These are phyloP conservation scores for Drosophila fungiperda DNA, from an alignment of 2,888 invertebrate genomes.

Conservation along the genomic window DNA sequence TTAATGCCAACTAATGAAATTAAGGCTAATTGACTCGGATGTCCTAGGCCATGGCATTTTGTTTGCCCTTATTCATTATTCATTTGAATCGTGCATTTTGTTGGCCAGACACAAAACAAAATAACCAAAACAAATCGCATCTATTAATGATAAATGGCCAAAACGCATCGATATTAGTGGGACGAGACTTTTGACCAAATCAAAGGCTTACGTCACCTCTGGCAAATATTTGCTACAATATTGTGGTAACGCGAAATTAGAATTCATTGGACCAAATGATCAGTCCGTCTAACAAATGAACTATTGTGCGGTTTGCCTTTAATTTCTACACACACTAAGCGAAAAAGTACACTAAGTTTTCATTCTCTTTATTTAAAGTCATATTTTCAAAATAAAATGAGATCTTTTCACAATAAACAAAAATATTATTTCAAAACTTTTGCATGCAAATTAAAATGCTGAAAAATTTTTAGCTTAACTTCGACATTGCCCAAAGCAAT, in stretches of 20 bases:
- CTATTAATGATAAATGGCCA: not conserved
- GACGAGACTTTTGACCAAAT: not conserved
- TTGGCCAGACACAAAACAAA: not conserved
- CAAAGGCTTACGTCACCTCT: constrained; percentile 3
- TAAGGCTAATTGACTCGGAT: constrained; percentile 77
- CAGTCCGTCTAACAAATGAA: constrained; percentile 39
- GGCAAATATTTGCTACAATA: constrained; percentile 44
- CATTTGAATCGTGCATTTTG: constrained; percentile 5
- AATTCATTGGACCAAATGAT: constrained; percentile 48
- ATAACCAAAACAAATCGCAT: not conserved
- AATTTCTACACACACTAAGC: not conserved
- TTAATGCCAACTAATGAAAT: constrained; percentile 79
- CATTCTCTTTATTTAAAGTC: not conserved
- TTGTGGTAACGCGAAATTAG: constrained; percentile 46
- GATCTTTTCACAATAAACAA: rapidly evolving
- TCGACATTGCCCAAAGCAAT: not conserved
- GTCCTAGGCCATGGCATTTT: constrained; percentile 28
- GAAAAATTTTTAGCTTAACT: not conserved
- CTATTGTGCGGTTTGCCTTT: constrained; percentile 39
- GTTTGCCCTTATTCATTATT: not conserved
- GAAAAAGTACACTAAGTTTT: too few species aligned
- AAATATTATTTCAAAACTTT: rapidly evolving
- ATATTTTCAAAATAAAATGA: not conserved
- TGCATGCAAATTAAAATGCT: not conserved
- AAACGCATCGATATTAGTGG: not conserved